phyloP scores from a whole-genome alignment of 1,140 invertebrate genomes.

The Ctenoplectra terminalis region DNA sequence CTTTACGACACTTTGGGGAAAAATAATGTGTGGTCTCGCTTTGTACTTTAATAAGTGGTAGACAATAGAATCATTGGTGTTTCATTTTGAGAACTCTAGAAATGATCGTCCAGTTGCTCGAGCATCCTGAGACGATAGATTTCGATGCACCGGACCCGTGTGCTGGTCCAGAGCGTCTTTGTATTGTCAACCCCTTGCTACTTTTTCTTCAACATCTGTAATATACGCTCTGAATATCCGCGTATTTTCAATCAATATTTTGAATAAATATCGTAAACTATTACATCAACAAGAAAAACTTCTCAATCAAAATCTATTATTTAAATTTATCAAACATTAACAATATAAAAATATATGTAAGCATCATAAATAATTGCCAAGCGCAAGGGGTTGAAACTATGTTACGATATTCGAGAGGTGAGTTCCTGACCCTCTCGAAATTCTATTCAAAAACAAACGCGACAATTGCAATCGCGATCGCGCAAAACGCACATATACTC shows the following conservation, averaged over 20 bases:
- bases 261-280: not conserved
- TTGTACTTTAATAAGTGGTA: slow-evolving; percentile 68
- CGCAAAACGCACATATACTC: not conserved
- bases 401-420: slow-evolving; percentile 6
- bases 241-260: not conserved
- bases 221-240: not conserved
- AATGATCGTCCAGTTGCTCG: slow-evolving; percentile 36
- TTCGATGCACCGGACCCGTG: not conserved
- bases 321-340: slow-evolving; percentile 13
- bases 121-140: slow-evolving; percentile 34
- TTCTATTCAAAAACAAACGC: not conserved
- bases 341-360: slow-evolving; percentile 23
- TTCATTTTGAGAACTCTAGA: slow-evolving; percentile 53
- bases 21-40: slow-evolving; percentile 62
- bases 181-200: slow-evolving; percentile 36
- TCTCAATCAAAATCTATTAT: not conserved
- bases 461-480: not conserved
- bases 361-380: not conserved
- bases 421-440: slow-evolving; percentile 20
- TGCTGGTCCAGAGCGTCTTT: slow-evolving; percentile 51
- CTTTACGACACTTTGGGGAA: slow-evolving; percentile 21
- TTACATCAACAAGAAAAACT: slow-evolving; percentile 11
- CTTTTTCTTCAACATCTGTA: not conserved
- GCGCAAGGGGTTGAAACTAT: slow-evolving; percentile 23
- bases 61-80: slow-evolving; percentile 66